Base-by-base conservation (phyloP, 2,888 invertebrate genomes). In the Thumatha senex region DNA sequence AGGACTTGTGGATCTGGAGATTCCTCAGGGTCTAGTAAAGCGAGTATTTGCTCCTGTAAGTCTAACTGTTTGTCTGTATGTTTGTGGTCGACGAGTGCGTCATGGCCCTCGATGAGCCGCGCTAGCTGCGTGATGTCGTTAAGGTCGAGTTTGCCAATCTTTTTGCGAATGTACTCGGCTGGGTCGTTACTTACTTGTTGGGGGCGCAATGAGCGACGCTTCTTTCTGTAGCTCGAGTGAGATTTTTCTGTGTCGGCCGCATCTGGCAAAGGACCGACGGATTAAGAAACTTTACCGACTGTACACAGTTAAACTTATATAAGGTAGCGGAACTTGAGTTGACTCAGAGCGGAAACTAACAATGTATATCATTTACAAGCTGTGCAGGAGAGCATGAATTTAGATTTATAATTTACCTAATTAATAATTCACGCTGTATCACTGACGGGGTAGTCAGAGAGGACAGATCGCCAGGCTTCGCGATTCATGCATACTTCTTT, bases 161-260 rank as follows among this genome's bases (percentile, higher is more conserved):
- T 79, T 72, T 80, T 81, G 55, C 86, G 78, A 44, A 89, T 81
- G 61, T 82, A 84, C 51, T 89, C 90, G 5, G 82, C 82, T 1
- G 86, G 74, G 43, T 86, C 88, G 60, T 67, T 89, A 90, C 90
- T 90, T 89, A 90, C 90, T 80, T 89, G 86, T 45, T 80, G 75
- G 2, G 78, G 66, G 41, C 88, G 82, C 41, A 77, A 58, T 44
- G 82, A 72, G 57, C 89, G 87, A 7, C 89, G 80, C 70, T 88
- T 89, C 73, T 84, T 86, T 65, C 79, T 77, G 76, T 78, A 78
- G 71, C 86, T 86, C 66, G 87, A 86, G 61, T 84, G 83, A 1
- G 89, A 84, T 68, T 85, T 85, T 51, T 89, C 89, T 11, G 77
- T 65, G 42, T 89, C 88, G 1, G 81, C 84, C 34, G 89, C 84